These are phyloP conservation scores for Poecilia velifera DNA, from an alignment of 2,797 vertebrate genomes.

Conservation along the genomic window DNA sequence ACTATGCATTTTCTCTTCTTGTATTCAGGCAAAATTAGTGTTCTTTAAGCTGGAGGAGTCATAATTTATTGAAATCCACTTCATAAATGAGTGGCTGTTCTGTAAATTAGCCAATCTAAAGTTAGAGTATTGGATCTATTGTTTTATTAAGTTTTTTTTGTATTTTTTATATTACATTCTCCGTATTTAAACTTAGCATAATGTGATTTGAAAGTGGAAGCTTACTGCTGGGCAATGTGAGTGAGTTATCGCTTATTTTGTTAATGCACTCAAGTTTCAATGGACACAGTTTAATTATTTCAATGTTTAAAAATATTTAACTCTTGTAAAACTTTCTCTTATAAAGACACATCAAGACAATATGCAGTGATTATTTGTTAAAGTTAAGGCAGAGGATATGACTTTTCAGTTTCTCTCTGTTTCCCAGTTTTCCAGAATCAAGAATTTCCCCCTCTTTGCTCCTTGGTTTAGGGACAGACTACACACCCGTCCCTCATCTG, in stretches of 20 bases:
- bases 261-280: neutral
- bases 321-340: neutral
- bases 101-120: slow-evolving; percentile 22
- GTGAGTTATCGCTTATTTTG: neutral
- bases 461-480: neutral
- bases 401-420: neutral
- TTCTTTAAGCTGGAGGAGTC: slow-evolving; percentile 41
- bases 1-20: slow-evolving; percentile 42
- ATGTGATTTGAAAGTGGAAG: slow-evolving; percentile 14
- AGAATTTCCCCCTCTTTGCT: neutral
- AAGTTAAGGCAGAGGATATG: neutral
- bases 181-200: slow-evolving; percentile 3
- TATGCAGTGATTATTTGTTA: neutral
- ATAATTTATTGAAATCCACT: slow-evolving; percentile 34
- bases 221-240: slow-evolving; percentile 4
- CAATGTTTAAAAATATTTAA: neutral
- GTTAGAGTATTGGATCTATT: slow-evolving; percentile 10
- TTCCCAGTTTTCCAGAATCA: neutral
- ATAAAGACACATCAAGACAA: neutral
- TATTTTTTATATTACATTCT: neutral
- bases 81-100: slow-evolving; percentile 24
- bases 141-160: slow-evolving; percentile 2
- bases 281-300: slow-evolving; percentile 4
- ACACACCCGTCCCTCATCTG: neutral
- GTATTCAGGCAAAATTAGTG: slow-evolving; percentile 45